Evolutionary conservation across 1,140 invertebrate genomes (phyloP).

Genomic region (Aphaenogaster floridana): DNA sequence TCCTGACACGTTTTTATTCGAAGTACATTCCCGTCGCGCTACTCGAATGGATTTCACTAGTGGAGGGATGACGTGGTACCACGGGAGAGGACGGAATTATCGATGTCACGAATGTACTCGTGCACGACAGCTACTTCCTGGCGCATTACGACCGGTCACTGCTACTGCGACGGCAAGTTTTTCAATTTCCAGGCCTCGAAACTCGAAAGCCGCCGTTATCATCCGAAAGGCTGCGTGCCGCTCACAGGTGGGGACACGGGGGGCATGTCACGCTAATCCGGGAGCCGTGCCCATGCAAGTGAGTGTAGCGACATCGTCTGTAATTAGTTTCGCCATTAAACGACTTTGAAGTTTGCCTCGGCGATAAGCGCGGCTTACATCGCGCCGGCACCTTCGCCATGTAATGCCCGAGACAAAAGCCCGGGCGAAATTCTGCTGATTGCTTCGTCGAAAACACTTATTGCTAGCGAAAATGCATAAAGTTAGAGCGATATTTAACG

Average conservation of each 20-base stretch:
- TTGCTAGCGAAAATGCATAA: conserved; percentile 10
- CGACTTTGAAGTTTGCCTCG: conserved; percentile 78
- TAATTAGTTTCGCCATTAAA: conserved; percentile 83
- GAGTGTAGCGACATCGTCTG: conserved; percentile 72
- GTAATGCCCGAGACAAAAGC: conserved; percentile 40
- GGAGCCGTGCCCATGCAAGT: conserved; percentile 64
- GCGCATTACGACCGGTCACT: conserved; percentile 49
- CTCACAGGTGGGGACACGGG: conserved; percentile 37
- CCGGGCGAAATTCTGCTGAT: conserved; percentile 36
- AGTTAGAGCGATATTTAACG: conserved; percentile 27
- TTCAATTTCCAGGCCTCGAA: conserved; percentile 74
- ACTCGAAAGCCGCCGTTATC: conserved; percentile 71
- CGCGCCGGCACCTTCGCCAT: conserved; percentile 25
- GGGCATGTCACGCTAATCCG: conserved; percentile 80
- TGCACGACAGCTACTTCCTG: conserved; percentile 60
- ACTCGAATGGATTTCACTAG: conserved; percentile 33
- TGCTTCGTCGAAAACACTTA: conserved; percentile 47
- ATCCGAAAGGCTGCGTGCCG: conserved; percentile 64
- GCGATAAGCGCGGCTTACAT: conserved; percentile 74
- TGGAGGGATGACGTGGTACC: conserved; percentile 41
- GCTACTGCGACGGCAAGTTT: conserved; percentile 67
- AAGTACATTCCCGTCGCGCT: conserved; percentile 23
- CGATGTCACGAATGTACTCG: conserved; percentile 68
- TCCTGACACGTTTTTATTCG: conserved; percentile 61
- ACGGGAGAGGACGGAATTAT: conserved; percentile 11